Evolutionary conservation across 2,888 invertebrate species (phyloP).

Genomic region (Dione vanillae): DNA sequence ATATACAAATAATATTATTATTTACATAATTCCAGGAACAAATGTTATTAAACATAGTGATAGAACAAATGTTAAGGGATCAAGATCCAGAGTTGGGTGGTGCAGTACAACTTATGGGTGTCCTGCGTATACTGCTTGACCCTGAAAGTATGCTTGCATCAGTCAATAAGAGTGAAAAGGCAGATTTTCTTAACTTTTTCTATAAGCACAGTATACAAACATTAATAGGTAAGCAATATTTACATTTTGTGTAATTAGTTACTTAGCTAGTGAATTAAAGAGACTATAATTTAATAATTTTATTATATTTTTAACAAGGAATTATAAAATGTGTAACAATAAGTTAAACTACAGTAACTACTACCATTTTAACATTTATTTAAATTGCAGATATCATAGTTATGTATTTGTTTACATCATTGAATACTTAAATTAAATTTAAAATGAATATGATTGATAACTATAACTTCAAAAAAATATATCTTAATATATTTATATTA

Average conservation of each 20-base stretch:
- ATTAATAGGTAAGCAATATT: constrained; percentile 89
- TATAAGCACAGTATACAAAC: constrained; percentile 99
- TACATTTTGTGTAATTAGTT: background rate
- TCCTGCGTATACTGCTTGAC: constrained; percentile 95
- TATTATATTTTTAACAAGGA: too few species aligned
- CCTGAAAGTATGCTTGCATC: constrained; percentile 99
- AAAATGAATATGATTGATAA: too few species aligned
- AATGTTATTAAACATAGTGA: constrained; percentile 97
- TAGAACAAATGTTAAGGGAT: constrained; percentile 99
- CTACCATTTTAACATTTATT: too few species aligned
- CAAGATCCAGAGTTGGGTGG: constrained; percentile 98
- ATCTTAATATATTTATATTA: too few species aligned
- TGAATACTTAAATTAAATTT: too few species aligned
- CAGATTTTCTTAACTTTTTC: constrained; percentile 98
- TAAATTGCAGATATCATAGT: too few species aligned
- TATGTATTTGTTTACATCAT: too few species aligned
- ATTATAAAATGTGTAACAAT: too few species aligned
- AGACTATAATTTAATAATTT: too few species aligned
- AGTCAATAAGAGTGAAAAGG: constrained; percentile 97
- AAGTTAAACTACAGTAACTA: too few species aligned
- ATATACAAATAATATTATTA: background rate
- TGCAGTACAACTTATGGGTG: constrained; percentile 98
- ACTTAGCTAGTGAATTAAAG: too few species aligned
- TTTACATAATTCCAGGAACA: constrained; percentile 88
- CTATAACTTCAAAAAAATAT: too few species aligned